Conservation (phyloP, 2,797 vertebrate species). For the Rhabdomys pumilio region DNA sequence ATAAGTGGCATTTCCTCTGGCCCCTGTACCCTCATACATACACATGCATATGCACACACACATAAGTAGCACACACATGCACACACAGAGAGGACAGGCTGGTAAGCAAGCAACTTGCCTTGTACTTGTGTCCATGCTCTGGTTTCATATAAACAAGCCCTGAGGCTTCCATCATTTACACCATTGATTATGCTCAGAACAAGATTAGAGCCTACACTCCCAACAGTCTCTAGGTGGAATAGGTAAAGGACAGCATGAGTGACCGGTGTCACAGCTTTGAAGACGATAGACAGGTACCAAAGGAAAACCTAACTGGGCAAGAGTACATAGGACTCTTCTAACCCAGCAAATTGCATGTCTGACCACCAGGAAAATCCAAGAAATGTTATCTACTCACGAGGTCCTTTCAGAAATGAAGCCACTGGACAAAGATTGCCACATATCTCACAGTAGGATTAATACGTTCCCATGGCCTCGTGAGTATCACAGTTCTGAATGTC, state of each 20-base stretch:
- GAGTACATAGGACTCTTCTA: constrained; percentile 69
- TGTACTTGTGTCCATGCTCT: constrained; percentile 82
- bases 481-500: constrained; percentile 84
- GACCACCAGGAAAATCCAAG: constrained; percentile 87
- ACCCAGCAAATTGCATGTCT: constrained; percentile 86
- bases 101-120: constrained; percentile 83
- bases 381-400: constrained; percentile 86
- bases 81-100: constrained; percentile 69
- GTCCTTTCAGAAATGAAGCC: constrained; percentile 89
- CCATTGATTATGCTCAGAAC: constrained; percentile 81
- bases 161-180: constrained; percentile 85
- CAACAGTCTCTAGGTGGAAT: constrained; percentile 66
- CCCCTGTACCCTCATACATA: not conserved
- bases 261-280: constrained; percentile 85
- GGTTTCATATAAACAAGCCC: constrained; percentile 80
- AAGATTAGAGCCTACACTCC: constrained; percentile 79
- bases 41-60: no score
- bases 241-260: constrained; percentile 71
- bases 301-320: constrained; percentile 79
- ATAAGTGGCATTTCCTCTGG: not conserved
- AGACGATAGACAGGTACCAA: constrained; percentile 85
- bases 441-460: constrained; percentile 82
- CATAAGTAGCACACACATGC: not conserved
- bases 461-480: constrained; percentile 82
- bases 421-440: constrained; percentile 85